These are phyloP conservation scores for Bufotes viridis DNA, from an alignment of 2,797 vertebrate genomes.

Conservation along the genomic window DNA sequence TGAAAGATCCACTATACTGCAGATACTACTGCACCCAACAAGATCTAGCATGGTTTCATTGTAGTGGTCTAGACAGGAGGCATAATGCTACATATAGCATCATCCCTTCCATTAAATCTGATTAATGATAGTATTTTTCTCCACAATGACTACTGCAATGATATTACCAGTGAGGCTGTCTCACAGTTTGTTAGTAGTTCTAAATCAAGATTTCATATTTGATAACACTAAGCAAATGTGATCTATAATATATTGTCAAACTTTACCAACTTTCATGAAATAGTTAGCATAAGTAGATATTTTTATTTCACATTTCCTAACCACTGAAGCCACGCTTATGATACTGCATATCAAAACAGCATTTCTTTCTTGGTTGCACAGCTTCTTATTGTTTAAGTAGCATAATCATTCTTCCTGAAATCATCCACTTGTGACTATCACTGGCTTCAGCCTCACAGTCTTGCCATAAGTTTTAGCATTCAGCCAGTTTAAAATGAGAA, in stretches of 20 bases:
- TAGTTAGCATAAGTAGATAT: not conserved
- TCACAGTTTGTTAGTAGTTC: not conserved
- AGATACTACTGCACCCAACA: too few relatives aligned
- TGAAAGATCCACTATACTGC: too few relatives aligned
- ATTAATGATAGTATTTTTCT: too few relatives aligned
- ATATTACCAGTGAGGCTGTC: too few relatives aligned
- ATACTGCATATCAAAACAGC: not conserved
- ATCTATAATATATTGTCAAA: not conserved
- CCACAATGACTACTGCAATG: too few relatives aligned
- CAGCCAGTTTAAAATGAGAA: slow-evolving; percentile 1
- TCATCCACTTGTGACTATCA: slow-evolving; percentile 9
- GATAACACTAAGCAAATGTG: not conserved
- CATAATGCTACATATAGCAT: too few relatives aligned
- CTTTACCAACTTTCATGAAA: not conserved
- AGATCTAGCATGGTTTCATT: too few relatives aligned
- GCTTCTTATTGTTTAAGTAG: slow-evolving; percentile 15
- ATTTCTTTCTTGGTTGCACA: not conserved
- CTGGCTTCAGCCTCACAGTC: not conserved
- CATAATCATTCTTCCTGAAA: slow-evolving; percentile 4
- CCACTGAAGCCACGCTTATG: not conserved
- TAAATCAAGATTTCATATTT: not conserved
- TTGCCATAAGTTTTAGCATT: not conserved
- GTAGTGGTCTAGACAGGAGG: too few relatives aligned
- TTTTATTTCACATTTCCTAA: not conserved
- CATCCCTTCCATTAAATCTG: too few relatives aligned